phyloP scores from a whole-genome alignment of 1,140 invertebrate genomes.

The Mercenaria mercenaria region DNA sequence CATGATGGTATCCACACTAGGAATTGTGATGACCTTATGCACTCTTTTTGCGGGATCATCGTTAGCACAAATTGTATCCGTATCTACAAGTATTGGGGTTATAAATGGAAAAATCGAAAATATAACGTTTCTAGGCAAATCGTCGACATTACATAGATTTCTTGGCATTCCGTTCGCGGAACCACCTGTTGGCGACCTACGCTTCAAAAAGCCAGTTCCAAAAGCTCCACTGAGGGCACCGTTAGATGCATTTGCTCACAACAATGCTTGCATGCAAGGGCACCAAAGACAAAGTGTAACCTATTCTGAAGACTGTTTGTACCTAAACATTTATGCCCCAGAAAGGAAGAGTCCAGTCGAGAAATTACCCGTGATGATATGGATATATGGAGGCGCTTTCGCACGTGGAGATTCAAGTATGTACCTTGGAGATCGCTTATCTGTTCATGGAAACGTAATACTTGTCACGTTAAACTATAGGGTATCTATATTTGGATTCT shows the following conservation, averaged over 20 bases:
- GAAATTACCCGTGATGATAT: slow-evolving; percentile 93
- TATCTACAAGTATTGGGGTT: background rate
- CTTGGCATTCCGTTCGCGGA: background rate
- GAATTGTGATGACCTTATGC: background rate
- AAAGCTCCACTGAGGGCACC: background rate
- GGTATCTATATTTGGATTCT: slow-evolving; percentile 89
- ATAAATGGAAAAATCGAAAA: too few species aligned
- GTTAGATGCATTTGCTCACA: too few species aligned
- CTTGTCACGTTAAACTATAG: slow-evolving; percentile 92
- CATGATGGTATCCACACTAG: background rate
- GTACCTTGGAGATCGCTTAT: slow-evolving; percentile 95
- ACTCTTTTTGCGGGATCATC: background rate
- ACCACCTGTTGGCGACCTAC: background rate
- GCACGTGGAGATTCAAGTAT: slow-evolving; percentile 94
- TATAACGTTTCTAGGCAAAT: too few species aligned
- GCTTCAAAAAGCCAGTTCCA: background rate
- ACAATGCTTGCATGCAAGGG: too few species aligned
- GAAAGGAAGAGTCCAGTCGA: slow-evolving; percentile 87
- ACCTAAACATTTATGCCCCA: slow-evolving; percentile 94
- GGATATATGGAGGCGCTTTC: slow-evolving; percentile 98
- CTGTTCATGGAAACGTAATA: slow-evolving; percentile 91
- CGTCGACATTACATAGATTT: background rate
- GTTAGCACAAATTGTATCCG: background rate
- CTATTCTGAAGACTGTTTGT: too few species aligned
- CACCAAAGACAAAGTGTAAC: too few species aligned